phyloP scores from a whole-genome alignment of 2,888 invertebrate species.

The Campoplex nolae region DNA sequence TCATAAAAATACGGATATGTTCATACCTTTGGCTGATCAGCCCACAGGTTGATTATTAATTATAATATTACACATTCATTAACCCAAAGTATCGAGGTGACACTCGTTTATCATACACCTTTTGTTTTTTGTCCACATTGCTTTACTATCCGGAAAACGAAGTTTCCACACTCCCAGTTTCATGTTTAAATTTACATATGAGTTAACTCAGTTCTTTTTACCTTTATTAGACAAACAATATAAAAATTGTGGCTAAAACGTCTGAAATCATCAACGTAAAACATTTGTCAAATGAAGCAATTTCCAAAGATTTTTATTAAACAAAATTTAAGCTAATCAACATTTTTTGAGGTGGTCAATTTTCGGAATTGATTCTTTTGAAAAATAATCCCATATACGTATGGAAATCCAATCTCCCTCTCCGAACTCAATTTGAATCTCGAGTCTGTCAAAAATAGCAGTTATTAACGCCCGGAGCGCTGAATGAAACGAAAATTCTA shows the following conservation, averaged over 20 bases:
- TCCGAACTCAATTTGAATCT: background rate
- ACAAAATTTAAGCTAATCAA: background rate
- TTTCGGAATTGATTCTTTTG: background rate
- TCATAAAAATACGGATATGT: constrained; percentile 82
- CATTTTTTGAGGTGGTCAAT: background rate
- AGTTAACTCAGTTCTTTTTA: background rate
- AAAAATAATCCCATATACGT: background rate
- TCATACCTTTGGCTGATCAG: constrained; percentile 61
- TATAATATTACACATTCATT: constrained; percentile 62
- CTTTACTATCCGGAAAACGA: constrained; percentile 20
- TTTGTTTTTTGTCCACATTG: constrained; percentile 12
- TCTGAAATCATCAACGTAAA: background rate
- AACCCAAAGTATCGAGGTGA: constrained; percentile 59
- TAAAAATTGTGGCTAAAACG: background rate
- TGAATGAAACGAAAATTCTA: background rate
- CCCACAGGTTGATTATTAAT: constrained; percentile 63
- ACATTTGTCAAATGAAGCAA: background rate
- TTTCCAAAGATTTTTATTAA: background rate
- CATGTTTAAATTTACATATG: background rate
- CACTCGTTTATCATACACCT: constrained; percentile 32
- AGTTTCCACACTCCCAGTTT: constrained; percentile 13
- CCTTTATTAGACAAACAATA: too few relatives aligned
- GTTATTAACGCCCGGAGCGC: background rate
- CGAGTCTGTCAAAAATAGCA: background rate
- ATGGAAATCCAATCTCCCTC: background rate